Base-by-base conservation (phyloP, 2,797 vertebrate genomes). In the Emys orbicularis region DNA sequence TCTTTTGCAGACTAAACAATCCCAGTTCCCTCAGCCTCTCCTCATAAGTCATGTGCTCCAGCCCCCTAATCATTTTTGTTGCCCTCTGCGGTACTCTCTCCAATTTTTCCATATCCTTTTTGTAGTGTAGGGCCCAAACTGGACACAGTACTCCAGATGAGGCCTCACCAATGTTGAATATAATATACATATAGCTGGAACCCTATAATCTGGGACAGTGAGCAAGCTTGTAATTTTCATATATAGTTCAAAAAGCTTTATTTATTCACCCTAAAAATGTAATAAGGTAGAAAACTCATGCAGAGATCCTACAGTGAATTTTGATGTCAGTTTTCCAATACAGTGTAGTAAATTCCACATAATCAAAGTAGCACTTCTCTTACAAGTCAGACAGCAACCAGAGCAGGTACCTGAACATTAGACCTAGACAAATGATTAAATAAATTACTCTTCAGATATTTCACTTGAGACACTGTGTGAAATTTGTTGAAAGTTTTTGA, bases 231-330 rank as follows among this genome's bases (percentile, higher is more conserved):
- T 79, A 90, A 72, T 95, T 86, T 95, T 47, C 12, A 88, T 19
- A 86, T 92, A 50, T 76, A 94, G 92, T 90, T 96, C 92, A 72
- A 56, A 95, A 90, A 91, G 49, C 84, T 79, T 79, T 50, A 81
- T 83, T 91, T 56, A 86, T 92, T 94, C 76, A 83, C 92, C 87
- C 53, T 77, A 92, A 95, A 83, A 89, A 91, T 85, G 81, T 81
- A 89, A 93, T 92, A 88, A 91, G 76, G 53, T 84, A 41, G 68
- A 88, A 86, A 83, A 76, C 95, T 86, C 88, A 87, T 87, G 61
- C 84, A 57, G 80, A 53, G 88, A 53, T 12, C 15, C 52, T 93
- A 74, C 83, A 68, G 95, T 81, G 81, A 94, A 87, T 59, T 86
- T 90, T 8, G 37, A 79, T 44, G 52, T 90, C 74, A 74, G 10